Conservation (phyloP, 2,888 invertebrate species). For the Ophion costatus region DNA sequence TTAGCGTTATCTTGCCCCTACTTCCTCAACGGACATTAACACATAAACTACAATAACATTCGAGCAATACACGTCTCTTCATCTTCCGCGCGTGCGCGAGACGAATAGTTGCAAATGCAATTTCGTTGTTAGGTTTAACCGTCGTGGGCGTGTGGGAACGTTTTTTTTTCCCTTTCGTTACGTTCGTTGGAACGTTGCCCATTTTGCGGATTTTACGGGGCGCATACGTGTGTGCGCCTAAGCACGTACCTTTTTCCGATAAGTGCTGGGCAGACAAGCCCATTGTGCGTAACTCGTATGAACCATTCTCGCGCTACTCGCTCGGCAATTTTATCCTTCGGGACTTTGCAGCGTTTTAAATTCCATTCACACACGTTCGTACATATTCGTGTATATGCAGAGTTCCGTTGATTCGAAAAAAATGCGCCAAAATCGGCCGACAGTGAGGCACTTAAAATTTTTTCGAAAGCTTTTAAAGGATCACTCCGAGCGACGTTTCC, state of each 20-base stretch:
- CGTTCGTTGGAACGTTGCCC: not conserved
- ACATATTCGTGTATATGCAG: not conserved
- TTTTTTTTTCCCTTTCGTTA: not conserved
- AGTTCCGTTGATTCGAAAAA: not conserved
- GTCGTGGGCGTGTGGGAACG: not conserved
- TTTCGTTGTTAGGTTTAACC: too few relatives aligned
- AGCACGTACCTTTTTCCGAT: conserved; percentile 81
- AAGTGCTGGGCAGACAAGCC: conserved; percentile 82
- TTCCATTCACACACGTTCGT: not conserved
- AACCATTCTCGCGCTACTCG: conserved; percentile 75
- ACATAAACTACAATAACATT: too few relatives aligned
- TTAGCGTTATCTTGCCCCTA: too few relatives aligned
- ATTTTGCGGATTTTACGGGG: conserved; percentile 1
- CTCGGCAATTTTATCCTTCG: conserved; percentile 44
- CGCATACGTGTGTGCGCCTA: conserved; percentile 21
- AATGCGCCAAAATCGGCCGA: conserved; percentile 9
- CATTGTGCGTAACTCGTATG: conserved; percentile 83
- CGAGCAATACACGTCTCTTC: too few relatives aligned
- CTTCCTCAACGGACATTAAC: too few relatives aligned
- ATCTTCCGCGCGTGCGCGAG: too few relatives aligned
- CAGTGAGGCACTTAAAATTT: not conserved
- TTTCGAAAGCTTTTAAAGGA: conserved; percentile 49
- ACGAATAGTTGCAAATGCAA: too few relatives aligned
- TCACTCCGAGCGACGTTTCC: conserved; percentile 21
- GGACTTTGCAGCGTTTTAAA: conserved; percentile 29